A percentile compares a stretch with the other conserved stretches of the same genome.
Evolutionary conservation across 2,888 invertebrate genomes (phyloP).

Genomic region (Ariolimax columbianus): DNA sequence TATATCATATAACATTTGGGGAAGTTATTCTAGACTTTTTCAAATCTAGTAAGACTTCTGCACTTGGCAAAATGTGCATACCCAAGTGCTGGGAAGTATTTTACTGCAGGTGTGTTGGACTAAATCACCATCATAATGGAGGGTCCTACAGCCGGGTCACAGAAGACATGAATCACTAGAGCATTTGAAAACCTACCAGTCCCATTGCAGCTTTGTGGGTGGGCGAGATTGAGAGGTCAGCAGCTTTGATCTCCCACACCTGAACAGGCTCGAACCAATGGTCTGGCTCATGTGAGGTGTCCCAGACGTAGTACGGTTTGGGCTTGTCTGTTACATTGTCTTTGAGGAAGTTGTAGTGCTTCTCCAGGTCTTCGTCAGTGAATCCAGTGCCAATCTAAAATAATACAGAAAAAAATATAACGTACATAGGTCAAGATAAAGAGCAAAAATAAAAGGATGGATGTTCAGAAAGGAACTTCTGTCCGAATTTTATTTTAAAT

Average conservation of each 20-base stretch:
- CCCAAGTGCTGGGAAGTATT: no score
- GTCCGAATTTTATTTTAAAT: no score
- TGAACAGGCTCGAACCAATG: conserved; percentile 83
- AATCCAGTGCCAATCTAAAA: conserved; percentile 93
- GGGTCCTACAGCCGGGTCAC: no score
- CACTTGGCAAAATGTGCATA: no score
- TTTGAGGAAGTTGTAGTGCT: conserved; percentile 87
- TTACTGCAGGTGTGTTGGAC: no score
- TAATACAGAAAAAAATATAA: neutral
- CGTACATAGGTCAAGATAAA: neutral
- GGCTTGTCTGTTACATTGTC: conserved; percentile 86
- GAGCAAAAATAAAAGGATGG: no score
- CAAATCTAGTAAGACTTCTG: no score
- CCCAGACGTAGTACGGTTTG: conserved; percentile 85
- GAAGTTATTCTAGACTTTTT: no score
- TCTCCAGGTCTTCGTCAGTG: conserved; percentile 90
- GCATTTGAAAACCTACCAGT: conserved; percentile 82
- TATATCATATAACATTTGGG: no score
- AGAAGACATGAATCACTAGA: neutral
- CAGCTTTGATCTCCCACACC: conserved; percentile 98
- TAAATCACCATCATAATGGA: no score
- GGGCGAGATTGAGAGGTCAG: conserved; percentile 97
- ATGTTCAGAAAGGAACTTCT: no score
- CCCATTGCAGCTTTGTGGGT: conserved; percentile 91
- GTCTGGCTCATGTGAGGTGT: conserved; percentile 81